Percentiles rank a stretch among this genome's conserved stretches.
Evolutionary conservation across 1,140 invertebrate species (phyloP).

Genomic region (Drosophila nasuta): DNA sequence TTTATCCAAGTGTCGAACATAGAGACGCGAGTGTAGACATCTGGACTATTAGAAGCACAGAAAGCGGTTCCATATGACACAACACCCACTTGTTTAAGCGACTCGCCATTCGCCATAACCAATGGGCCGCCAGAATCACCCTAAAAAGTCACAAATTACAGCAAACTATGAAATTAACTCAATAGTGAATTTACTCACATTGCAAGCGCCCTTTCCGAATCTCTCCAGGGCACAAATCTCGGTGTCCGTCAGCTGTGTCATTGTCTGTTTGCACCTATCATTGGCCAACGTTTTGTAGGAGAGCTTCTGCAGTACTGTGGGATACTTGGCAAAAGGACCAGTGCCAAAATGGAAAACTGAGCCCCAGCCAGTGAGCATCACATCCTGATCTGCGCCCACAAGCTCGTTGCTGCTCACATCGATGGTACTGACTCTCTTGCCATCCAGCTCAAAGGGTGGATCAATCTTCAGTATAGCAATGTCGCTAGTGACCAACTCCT

Average conservation of each 20-base stretch:
- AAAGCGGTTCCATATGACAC: constrained; percentile 90
- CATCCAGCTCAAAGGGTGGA: constrained; percentile 74
- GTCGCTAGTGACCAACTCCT: constrained; percentile 79
- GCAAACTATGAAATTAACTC: not conserved
- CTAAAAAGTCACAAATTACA: constrained; percentile 72
- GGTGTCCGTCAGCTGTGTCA: constrained; percentile 78
- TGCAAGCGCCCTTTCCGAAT: constrained; percentile 85
- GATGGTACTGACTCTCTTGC: constrained; percentile 66
- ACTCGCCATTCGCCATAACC: constrained; percentile 67
- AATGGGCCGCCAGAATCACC: constrained; percentile 91
- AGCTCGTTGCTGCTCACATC: constrained; percentile 65
- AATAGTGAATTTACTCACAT: constrained; percentile 53
- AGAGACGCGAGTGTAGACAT: constrained; percentile 87
- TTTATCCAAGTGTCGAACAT: constrained; percentile 85
- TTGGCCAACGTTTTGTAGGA: constrained; percentile 74
- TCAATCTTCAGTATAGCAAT: constrained; percentile 83
- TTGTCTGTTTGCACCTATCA: constrained; percentile 68
- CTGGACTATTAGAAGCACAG: constrained; percentile 85
- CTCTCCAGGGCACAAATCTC: constrained; percentile 85
- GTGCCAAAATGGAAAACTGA: constrained; percentile 77
- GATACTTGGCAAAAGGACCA: constrained; percentile 75
- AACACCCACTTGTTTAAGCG: constrained; percentile 87
- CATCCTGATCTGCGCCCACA: constrained; percentile 66
- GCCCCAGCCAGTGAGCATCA: constrained; percentile 81
- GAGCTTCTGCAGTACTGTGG: constrained; percentile 68